phyloP scores from a whole-genome alignment of 1,140 invertebrate genomes.

The Papilio xuthus region DNA sequence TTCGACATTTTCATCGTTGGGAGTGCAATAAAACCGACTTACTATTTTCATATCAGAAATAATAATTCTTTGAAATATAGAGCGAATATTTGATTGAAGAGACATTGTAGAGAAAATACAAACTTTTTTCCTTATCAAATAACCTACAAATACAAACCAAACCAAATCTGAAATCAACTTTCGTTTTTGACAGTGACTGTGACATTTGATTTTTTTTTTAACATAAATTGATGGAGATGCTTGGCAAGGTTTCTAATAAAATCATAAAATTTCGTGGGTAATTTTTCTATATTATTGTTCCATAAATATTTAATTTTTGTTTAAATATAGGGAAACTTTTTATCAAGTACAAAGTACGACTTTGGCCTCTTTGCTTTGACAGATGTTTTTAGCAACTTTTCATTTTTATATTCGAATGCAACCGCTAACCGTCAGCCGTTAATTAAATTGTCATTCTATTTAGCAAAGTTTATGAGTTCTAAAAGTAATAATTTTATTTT shows the following conservation, averaged over 20 bases:
- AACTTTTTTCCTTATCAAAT: neutral
- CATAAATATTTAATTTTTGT: too few species aligned
- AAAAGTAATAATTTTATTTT: neutral
- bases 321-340: too few species aligned
- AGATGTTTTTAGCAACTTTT: neutral
- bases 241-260: too few species aligned
- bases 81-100: conserved; percentile 54
- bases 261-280: too few species aligned
- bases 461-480: neutral
- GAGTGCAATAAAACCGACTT: conserved; percentile 60
- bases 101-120: conserved; percentile 51
- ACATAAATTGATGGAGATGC: neutral
- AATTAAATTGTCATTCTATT: conserved; percentile 13
- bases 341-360: neutral
- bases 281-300: too few species aligned
- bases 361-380: neutral
- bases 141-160: neutral
- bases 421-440: conserved; percentile 17
- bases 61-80: conserved; percentile 57
- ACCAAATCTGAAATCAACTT: neutral
- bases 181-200: neutral
- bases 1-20: conserved; percentile 56
- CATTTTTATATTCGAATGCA: neutral
- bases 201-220: neutral
- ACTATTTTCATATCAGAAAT: conserved; percentile 54